Evolutionary conservation across 2,113 vertebrate genomes (phyloP), one percentile per base, ranked within the genome.

Genomic region (Paramisgurnus dabryanus): DNA sequence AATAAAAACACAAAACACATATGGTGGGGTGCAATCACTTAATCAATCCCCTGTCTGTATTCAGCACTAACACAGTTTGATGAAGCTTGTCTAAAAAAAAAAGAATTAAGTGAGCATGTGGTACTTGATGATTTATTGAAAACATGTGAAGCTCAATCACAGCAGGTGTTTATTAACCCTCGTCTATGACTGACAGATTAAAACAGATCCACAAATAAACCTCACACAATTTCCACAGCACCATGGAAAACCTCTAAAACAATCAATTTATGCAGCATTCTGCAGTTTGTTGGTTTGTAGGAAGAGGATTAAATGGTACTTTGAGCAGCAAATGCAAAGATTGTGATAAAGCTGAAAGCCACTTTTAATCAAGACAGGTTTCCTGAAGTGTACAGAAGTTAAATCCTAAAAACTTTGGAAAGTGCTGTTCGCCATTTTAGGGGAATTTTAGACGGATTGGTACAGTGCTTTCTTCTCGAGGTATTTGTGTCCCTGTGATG

Each of bases 161-260:
- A 80, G 69, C 55, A 80, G 78, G 79, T 85, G 82, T 89, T 84
- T 82, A 75, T 84, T 71, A 78, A 63, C 27, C 18, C n/a, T 68
- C 13, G 45, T 39, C 40, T 75, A 27, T 76, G n/a, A 84, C 7
- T 47, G 79, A 85, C 83, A 80, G 70, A 80, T 88, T 85, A 76
- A 86, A 80, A 67, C 71, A 34, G 12, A 83, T 83, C 78, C 80
- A 77, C 63, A 82, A 85, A 85, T 82, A 88, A 81, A 85, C 85
- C 81, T 80, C 58, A 12, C 77, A 82, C 71, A 57, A 81, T 83
- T 82, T 55, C 81, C 82, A 64, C 63, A 76, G 60, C 78, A 79
- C 67, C 53, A 81, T 13, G 10, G 65, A 80, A 63, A 76, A 65
- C 75, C 79, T 85, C 47, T 78, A 72, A 80, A 87, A 86, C 53